phyloP scores from a whole-genome alignment of 2,888 invertebrate genomes.

The Lamellibrachia satsuma region DNA sequence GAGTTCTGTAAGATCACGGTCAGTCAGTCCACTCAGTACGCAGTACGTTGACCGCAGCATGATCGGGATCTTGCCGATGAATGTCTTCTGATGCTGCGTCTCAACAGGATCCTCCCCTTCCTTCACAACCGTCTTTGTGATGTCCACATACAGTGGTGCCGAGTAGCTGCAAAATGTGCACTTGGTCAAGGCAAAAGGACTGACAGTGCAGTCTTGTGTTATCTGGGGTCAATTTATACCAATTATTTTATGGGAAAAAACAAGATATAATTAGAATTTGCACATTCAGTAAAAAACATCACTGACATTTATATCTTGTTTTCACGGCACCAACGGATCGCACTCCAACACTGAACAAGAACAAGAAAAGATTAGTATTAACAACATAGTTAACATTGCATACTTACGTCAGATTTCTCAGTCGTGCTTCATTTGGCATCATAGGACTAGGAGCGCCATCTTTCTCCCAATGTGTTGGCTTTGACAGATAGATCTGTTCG shows the following conservation, averaged over 20 bases:
- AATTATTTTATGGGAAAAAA: too few species aligned
- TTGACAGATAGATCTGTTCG: slow-evolving; percentile 98
- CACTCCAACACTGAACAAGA: too few species aligned
- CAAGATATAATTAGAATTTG: too few species aligned
- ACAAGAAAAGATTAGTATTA: too few species aligned
- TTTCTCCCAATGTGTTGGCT: slow-evolving; percentile 99
- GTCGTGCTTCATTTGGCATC: slow-evolving; percentile 98
- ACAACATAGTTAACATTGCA: neutral
- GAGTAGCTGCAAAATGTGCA: slow-evolving; percentile 75
- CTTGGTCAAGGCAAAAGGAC: neutral
- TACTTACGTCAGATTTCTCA: slow-evolving; percentile 85
- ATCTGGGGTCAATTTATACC: too few species aligned
- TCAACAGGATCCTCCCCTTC: slow-evolving; percentile 86
- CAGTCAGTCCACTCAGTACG: slow-evolving; percentile 89
- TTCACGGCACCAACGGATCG: neutral
- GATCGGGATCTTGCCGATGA: slow-evolving; percentile 93
- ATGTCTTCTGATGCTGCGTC: slow-evolving; percentile 77
- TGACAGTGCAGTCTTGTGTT: too few species aligned
- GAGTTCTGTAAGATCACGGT: slow-evolving; percentile 98
- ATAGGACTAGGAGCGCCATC: slow-evolving; percentile 99
- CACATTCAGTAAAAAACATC: too few species aligned
- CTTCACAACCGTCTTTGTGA: slow-evolving; percentile 92
- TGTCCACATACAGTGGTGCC: slow-evolving; percentile 98
- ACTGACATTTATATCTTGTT: neutral
- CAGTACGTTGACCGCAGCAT: slow-evolving; percentile 99